phyloP scores from a whole-genome alignment of 2,113 vertebrate genomes.

The Dolichotis patagonum region DNA sequence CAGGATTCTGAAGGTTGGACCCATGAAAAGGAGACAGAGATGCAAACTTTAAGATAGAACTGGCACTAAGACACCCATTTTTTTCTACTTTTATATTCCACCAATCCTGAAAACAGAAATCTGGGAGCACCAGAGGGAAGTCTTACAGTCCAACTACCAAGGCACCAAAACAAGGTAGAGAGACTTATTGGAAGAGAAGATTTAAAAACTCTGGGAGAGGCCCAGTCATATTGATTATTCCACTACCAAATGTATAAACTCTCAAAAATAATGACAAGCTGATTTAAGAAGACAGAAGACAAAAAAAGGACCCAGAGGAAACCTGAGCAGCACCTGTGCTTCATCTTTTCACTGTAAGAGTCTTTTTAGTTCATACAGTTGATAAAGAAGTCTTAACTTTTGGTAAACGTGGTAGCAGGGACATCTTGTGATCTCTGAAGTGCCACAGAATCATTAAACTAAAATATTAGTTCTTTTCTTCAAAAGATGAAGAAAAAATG shows the following conservation, averaged over 20 bases:
- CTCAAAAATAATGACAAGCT: background rate
- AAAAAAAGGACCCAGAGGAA: background rate
- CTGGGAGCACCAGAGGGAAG: background rate
- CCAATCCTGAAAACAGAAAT: background rate
- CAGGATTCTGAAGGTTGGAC: background rate
- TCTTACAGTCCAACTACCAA: background rate
- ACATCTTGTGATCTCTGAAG: background rate
- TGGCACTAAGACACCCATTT: background rate
- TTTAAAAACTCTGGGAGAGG: background rate
- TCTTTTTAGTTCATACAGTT: background rate
- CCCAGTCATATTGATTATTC: background rate
- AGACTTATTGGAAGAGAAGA: background rate
- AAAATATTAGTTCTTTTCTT: conserved; percentile 19
- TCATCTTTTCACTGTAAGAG: background rate
- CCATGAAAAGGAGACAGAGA: background rate
- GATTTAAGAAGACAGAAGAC: background rate
- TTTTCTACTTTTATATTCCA: background rate
- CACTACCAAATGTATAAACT: background rate
- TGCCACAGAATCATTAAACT: background rate
- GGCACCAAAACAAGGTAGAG: background rate
- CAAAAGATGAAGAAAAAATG: too few species aligned
- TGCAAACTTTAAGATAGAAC: background rate
- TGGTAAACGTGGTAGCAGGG: background rate
- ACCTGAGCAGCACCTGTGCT: background rate
- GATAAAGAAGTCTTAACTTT: background rate